phyloP scores from a whole-genome alignment of 2,797 vertebrate genomes.

The Liasis olivaceus region DNA sequence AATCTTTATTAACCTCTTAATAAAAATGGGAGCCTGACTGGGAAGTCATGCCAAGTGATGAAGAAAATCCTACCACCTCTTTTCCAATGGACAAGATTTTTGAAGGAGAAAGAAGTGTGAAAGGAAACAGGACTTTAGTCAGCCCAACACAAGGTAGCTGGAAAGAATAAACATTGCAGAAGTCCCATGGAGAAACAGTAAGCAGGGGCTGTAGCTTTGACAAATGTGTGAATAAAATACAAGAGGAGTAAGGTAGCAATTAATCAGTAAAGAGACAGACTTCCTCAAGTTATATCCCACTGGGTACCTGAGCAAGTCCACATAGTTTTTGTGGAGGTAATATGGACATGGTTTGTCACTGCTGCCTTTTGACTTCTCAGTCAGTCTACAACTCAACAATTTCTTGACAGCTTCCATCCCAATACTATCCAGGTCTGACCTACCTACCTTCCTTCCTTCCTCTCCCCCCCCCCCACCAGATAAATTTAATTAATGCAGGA shows the following conservation, averaged over 20 bases:
- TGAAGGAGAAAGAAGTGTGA: neutral
- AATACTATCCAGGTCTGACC: neutral
- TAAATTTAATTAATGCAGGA: no score
- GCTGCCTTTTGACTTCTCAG: neutral
- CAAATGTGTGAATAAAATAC: neutral
- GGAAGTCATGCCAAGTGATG: neutral
- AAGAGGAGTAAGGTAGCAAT: neutral
- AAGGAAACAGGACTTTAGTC: neutral
- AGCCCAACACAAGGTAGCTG: neutral
- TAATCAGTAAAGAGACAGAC: neutral
- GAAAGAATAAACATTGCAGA: neutral
- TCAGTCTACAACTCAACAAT: neutral
- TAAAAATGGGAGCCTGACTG: neutral
- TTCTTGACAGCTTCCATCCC: neutral
- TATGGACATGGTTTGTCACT: neutral
- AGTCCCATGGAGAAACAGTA: neutral
- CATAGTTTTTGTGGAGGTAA: neutral
- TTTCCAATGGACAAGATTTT: neutral
- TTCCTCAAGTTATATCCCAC: neutral
- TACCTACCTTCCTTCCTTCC: neutral
- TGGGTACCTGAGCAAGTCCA: neutral
- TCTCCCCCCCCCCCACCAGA: neutral
- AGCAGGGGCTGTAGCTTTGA: neutral
- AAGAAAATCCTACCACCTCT: neutral
- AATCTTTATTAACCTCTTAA: neutral